Conservation (phyloP, 2,113 vertebrate species). For the Chionodraco myersi region DNA sequence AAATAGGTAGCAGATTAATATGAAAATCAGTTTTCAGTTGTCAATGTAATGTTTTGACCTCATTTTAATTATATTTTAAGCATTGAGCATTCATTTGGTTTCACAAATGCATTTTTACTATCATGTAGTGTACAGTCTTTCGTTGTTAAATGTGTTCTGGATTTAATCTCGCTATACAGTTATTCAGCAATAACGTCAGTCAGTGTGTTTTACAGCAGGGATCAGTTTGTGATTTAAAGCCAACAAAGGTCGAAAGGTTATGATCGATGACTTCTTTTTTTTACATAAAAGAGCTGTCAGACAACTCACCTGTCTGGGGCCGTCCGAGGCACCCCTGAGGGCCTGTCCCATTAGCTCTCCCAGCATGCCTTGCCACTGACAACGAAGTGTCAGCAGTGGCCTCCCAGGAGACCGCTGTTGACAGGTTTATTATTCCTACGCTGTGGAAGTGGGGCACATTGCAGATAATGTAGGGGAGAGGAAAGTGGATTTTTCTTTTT, state of each 20-base stretch:
- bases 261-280: conserved; percentile 8
- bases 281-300: conserved; percentile 3
- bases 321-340: conserved; percentile 30
- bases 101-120: not conserved
- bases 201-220: not conserved
- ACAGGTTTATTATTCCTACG: conserved; percentile 66
- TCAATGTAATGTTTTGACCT: not conserved
- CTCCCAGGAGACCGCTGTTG: conserved; percentile 47
- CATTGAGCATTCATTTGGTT: not conserved
- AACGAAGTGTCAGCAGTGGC: conserved; percentile 44
- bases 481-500: not conserved
- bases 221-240: not conserved
- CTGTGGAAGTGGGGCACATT: conserved; percentile 21
- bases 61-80: not conserved
- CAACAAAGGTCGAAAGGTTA: not conserved
- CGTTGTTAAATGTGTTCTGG: not conserved
- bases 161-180: not conserved
- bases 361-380: conserved; percentile 56
- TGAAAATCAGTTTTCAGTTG: not conserved
- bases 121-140: not conserved
- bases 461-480: not conserved
- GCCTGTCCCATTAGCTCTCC: conserved; percentile 52
- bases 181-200: not conserved
- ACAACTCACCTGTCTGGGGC: conserved; percentile 42
- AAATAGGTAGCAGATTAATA: not conserved